A percentile compares a stretch with the other conserved stretches of the same genome.
phyloP scores from a whole-genome alignment of 2,888 invertebrate species.

The Tetranychus piercei region DNA sequence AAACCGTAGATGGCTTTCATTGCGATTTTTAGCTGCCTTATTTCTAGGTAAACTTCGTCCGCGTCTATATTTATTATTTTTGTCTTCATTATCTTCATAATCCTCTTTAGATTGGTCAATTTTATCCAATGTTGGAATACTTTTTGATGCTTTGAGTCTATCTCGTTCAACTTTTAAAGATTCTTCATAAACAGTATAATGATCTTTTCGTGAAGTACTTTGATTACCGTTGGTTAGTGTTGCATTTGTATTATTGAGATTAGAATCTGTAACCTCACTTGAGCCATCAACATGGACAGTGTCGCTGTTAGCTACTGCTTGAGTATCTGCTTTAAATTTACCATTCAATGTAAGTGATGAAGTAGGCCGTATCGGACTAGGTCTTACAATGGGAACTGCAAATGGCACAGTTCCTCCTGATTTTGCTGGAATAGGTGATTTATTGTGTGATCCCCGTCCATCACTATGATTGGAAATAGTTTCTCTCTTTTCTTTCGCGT shows the following conservation, averaged over 20 bases:
- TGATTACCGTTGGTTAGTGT: neutral
- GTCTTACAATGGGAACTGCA: neutral
- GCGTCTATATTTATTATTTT: slow-evolving; percentile 9
- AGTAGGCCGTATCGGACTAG: neutral
- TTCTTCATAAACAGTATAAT: neutral
- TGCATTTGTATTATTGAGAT: neutral
- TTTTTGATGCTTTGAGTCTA: neutral
- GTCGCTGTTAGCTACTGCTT: too few relatives aligned
- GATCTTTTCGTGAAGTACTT: neutral
- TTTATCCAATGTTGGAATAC: neutral
- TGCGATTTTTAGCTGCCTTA: slow-evolving; percentile 13
- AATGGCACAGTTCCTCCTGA: neutral
- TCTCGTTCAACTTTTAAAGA: neutral
- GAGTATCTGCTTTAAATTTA: neutral
- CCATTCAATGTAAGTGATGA: slow-evolving; percentile 5
- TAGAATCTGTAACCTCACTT: neutral
- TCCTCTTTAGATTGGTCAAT: neutral
- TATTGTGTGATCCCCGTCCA: neutral
- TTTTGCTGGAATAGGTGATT: neutral
- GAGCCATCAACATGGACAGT: too few relatives aligned
- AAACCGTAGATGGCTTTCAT: slow-evolving; percentile 19
- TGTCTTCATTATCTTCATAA: neutral
- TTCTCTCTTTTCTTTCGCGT: neutral
- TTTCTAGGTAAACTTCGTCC: neutral
- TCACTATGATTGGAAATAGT: neutral